A percentile compares a stretch with the other conserved stretches of the same genome.
These are phyloP conservation scores for Meteorus colon DNA, from an alignment of 2,888 invertebrate genomes.

Conservation along the genomic window DNA sequence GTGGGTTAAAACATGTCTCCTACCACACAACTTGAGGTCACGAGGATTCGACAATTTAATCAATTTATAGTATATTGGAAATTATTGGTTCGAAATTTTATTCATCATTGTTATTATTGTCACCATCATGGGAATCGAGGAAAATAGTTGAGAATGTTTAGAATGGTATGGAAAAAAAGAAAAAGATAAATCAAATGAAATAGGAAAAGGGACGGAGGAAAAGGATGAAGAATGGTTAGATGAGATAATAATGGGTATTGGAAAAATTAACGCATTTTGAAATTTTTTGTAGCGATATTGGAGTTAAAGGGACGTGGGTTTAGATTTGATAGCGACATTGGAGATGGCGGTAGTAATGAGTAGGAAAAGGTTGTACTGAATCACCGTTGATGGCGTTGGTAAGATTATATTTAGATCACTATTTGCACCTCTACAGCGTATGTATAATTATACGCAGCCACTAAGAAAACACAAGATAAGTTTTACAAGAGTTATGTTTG, in stretches of 20 bases:
- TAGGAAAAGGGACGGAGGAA: neutral
- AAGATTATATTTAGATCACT: constrained; percentile 52
- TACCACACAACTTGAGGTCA: too few species aligned
- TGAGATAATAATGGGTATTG: neutral
- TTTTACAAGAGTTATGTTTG: neutral
- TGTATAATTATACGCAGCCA: neutral
- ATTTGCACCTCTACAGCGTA: neutral
- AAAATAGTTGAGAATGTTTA: too few species aligned
- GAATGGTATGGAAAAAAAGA: neutral
- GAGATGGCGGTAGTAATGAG: neutral
- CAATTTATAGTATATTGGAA: neutral
- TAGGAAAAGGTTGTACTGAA: neutral
- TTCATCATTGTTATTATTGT: neutral
- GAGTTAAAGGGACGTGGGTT: too few species aligned
- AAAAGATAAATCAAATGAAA: neutral
- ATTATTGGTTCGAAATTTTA: neutral
- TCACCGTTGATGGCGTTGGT: constrained; percentile 51
- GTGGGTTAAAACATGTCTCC: too few species aligned
- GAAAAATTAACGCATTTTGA: neutral
- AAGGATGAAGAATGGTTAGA: neutral
- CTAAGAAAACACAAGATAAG: neutral
- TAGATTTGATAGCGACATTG: too few species aligned
- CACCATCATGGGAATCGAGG: too few species aligned
- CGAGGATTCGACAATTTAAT: neutral
- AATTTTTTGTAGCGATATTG: too few species aligned